These are phyloP conservation scores for Hypotaenidia philippensis DNA, from an alignment of 2,797 vertebrate species.

Conservation along the genomic window DNA sequence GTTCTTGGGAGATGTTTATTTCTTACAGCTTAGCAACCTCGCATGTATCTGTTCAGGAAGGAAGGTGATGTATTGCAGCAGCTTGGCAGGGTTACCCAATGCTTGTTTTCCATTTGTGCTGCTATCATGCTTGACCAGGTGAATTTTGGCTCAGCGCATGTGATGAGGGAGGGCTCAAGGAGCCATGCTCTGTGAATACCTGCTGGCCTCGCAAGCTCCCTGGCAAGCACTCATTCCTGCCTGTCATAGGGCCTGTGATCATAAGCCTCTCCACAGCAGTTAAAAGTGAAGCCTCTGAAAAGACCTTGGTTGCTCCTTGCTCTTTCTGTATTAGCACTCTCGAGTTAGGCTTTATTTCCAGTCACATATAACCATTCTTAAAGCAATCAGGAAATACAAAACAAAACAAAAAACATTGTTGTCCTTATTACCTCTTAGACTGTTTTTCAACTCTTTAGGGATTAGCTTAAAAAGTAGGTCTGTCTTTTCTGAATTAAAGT, in stretches of 20 bases:
- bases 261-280: accelerated
- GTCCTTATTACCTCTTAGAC: background rate
- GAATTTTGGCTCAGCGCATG: background rate
- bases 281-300: background rate
- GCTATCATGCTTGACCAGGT: background rate
- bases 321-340: background rate
- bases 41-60: background rate
- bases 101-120: background rate
- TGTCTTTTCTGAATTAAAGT: background rate
- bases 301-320: background rate
- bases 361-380: background rate
- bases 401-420: background rate
- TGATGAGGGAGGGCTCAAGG: accelerated
- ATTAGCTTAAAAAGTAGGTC: background rate
- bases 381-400: background rate
- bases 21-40: background rate
- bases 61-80: background rate
- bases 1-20: background rate
- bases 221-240: accelerated
- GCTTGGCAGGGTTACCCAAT: background rate
- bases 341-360: background rate
- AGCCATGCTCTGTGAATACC: background rate
- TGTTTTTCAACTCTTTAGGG: background rate
- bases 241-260: background rate
- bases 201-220: accelerated